Conservation (phyloP, 2,888 invertebrate genomes). For the Leptopterna dolabrata region DNA sequence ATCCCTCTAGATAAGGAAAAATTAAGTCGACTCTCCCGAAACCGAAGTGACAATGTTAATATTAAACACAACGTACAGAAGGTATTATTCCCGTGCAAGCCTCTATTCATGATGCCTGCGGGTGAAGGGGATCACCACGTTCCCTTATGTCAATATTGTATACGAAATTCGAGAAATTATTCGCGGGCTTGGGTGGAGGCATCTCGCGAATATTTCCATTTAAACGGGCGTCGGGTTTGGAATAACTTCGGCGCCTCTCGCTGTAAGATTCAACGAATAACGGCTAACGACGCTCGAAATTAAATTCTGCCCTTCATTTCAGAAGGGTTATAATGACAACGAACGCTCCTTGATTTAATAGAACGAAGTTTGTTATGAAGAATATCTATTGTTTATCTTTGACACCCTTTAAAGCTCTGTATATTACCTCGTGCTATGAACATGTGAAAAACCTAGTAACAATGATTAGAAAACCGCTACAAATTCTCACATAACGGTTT, state of each 20-base stretch:
- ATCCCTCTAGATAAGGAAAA: background rate
- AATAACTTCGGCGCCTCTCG: background rate
- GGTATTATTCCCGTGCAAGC: background rate
- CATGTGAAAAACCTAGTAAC: too few relatives aligned
- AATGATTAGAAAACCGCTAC: too few relatives aligned
- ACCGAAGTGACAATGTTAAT: background rate
- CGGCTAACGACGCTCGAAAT: background rate
- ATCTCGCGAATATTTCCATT: background rate
- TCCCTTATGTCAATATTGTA: background rate
- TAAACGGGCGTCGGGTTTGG: background rate
- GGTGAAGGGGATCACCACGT: background rate
- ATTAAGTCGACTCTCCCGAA: background rate
- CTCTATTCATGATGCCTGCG: background rate
- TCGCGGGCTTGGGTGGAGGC: background rate
- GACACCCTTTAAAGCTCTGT: too few relatives aligned
- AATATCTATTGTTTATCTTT: too few relatives aligned
- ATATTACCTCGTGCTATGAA: too few relatives aligned
- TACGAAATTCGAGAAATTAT: background rate
- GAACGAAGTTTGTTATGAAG: background rate
- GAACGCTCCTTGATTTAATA: background rate
- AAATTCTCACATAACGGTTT: too few relatives aligned
- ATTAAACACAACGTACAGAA: background rate
- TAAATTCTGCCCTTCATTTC: background rate
- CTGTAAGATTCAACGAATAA: background rate
- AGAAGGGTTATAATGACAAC: background rate